Base-by-base conservation (phyloP, 2,888 invertebrate species). In the Disparrhopalites patrizii region DNA sequence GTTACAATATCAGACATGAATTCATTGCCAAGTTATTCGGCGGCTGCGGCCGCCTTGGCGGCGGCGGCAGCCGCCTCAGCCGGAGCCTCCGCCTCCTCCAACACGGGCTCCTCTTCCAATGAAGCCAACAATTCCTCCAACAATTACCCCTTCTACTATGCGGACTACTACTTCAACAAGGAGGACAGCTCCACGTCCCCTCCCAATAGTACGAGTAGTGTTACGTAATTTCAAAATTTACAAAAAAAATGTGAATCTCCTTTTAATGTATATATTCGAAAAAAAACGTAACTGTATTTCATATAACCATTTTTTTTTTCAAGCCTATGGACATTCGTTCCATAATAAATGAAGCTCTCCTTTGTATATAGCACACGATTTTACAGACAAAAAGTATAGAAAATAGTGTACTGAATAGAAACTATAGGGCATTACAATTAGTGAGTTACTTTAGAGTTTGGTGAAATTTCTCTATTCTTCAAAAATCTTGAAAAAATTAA, bases 1-100 rank as follows among this genome's bases (percentile, higher is more conserved):
- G 91, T 84, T 97, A 75, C 96, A 96, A 80, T 97, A 97, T 82
- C 96, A 97, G 83, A 92, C 92, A 89, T 93, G 92, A 91, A 90
- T 73, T 73, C 67, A 50, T 60, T 72, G 54, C 71, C 70, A 13
- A 71, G 70, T 33, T 74, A 75, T 57, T 74, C 73, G 1, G 75
- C 75, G n/a, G 73, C 72, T 4, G 72, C 73, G 3, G 72, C 73
- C 15, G 57, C 57, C n/a, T n/a, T 57, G 7, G 73, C 75, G 3
- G 72, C 70, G 3, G 54, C 70, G 20, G 47, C 51, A 10, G 68
- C 68, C 15, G 73, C 71, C n/a, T 73, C 68, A 15, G 72, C 72
- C 20, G 72, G 70, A 4, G 70, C 71, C 25, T 68, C 68, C 57
- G 68, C 69, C 56, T 60, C 66, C n/a, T 40, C 51, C 61, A 25